phyloP scores from a whole-genome alignment of 2,113 vertebrate genomes.

The Cranoglanis bouderius region DNA sequence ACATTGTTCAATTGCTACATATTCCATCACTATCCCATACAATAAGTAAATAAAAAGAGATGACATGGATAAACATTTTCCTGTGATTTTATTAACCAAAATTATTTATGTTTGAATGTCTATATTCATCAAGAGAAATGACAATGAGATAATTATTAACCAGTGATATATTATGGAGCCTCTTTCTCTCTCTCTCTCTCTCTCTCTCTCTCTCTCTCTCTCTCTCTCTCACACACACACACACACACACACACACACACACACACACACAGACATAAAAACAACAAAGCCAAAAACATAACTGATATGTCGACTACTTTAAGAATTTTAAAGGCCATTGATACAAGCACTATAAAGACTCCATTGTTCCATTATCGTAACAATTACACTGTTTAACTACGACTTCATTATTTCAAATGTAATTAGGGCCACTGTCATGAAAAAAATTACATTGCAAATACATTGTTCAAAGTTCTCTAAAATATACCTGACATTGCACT shows the following conservation, averaged over 20 bases:
- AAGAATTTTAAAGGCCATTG: conserved; percentile 20
- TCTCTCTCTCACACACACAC: no score
- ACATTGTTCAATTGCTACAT: not conserved
- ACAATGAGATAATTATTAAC: not conserved
- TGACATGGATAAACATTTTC: not conserved
- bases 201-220: no score
- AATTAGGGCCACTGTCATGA: conserved; percentile 43
- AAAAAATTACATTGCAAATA: conserved; percentile 28
- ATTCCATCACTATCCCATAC: not conserved
- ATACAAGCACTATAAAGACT: conserved; percentile 1
- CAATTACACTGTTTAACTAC: conserved; percentile 41
- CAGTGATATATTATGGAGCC: no score
- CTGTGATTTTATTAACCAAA: not conserved
- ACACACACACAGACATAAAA: not conserved
- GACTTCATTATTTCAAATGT: conserved; percentile 47
- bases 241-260: not conserved
- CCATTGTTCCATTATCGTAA: conserved; percentile 29
- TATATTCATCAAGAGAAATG: not conserved
- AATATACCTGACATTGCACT: not conserved
- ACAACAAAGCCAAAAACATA: not conserved
- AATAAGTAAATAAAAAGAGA: not conserved
- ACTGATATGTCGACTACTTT: conserved; percentile 15
- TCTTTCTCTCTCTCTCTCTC: no score
- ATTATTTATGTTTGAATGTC: not conserved
- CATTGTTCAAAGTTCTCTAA: conserved; percentile 25